Percentiles rank a stretch among this genome's conserved stretches.
phyloP scores from a whole-genome alignment of 2,888 invertebrate genomes.

The Frankliniella fusca region DNA sequence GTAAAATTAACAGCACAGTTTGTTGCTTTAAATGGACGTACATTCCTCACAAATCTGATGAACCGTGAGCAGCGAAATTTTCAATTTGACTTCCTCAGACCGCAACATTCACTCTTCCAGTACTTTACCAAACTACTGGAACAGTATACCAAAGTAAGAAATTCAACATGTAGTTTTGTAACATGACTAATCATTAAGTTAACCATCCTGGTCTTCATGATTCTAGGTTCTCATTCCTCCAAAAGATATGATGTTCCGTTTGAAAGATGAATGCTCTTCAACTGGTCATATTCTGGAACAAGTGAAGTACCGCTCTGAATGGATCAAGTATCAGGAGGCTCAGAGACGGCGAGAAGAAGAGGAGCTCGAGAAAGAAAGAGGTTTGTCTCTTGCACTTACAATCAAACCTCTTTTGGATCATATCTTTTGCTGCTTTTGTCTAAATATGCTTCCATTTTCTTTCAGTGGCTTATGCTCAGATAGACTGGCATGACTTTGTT shows the following conservation, averaged over 20 bases:
- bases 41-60: slow-evolving; percentile 97
- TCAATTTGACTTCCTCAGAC: slow-evolving; percentile 97
- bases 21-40: slow-evolving; percentile 95
- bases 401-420: neutral
- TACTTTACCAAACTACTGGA: slow-evolving; percentile 97
- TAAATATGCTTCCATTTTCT: slow-evolving; percentile 33
- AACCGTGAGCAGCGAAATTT: slow-evolving; percentile 96
- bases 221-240: slow-evolving; percentile 80
- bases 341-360: slow-evolving; percentile 92
- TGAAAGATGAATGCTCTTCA: slow-evolving; percentile 72
- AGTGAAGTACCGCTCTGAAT: slow-evolving; percentile 90
- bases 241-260: slow-evolving; percentile 76
- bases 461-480: slow-evolving; percentile 86
- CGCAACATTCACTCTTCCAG: slow-evolving; percentile 96
- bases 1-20: slow-evolving; percentile 98
- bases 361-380: slow-evolving; percentile 87
- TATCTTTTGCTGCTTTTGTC: slow-evolving; percentile 18
- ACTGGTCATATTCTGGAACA: slow-evolving; percentile 71
- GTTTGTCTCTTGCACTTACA: slow-evolving; percentile 45
- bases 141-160: slow-evolving; percentile 87
- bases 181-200: neutral
- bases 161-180: slow-evolving; percentile 11
- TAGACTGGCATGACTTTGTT: slow-evolving; percentile 99
- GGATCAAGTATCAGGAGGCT: slow-evolving; percentile 92
- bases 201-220: slow-evolving; percentile 26